Percentiles rank a stretch among this genome's conserved stretches.
Evolutionary conservation across 2,113 vertebrate species (phyloP).

Genomic region (Corythornis cristatus): DNA sequence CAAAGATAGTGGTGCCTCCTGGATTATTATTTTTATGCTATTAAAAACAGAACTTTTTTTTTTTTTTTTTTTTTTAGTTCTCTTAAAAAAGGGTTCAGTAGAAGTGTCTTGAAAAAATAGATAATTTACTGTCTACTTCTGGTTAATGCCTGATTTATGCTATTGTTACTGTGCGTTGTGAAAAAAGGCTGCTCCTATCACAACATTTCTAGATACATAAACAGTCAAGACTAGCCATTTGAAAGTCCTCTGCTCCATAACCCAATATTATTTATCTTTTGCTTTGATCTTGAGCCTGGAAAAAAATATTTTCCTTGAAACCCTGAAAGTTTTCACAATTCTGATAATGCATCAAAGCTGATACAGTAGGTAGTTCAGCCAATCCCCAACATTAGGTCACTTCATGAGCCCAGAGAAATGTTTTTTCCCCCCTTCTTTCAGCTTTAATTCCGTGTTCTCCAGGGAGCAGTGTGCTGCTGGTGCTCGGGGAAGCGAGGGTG

Average conservation of each 20-base stretch:
- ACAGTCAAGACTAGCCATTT: conserved; percentile 36
- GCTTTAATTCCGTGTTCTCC: not conserved
- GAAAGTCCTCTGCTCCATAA: conserved; percentile 55
- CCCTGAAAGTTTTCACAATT: conserved; percentile 43
- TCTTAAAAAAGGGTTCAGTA: not conserved
- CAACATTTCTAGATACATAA: conserved; percentile 68
- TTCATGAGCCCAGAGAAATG: not conserved
- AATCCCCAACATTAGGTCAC: not conserved
- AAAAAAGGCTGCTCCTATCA: conserved; percentile 55
- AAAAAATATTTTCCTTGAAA: conserved; percentile 69
- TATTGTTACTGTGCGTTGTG: conserved; percentile 49
- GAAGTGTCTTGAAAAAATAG: conserved; percentile 16
- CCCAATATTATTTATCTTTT: conserved; percentile 46
- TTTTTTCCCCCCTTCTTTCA: not conserved
- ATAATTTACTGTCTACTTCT: conserved; percentile 52
- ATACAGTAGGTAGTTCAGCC: not conserved
- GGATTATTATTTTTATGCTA: conserved; percentile 39
- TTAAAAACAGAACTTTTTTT: conserved; percentile 45
- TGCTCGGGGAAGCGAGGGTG: not conserved
- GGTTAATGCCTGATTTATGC: conserved; percentile 55
- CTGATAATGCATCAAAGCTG: conserved; percentile 54
- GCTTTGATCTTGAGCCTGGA: conserved; percentile 71
- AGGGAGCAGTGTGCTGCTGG: not conserved
- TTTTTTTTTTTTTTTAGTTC: not conserved
- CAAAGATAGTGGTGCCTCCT: conserved; percentile 57